Evolutionary conservation across 2,113 vertebrate genomes (phyloP).

Genomic region (Grus americana): DNA sequence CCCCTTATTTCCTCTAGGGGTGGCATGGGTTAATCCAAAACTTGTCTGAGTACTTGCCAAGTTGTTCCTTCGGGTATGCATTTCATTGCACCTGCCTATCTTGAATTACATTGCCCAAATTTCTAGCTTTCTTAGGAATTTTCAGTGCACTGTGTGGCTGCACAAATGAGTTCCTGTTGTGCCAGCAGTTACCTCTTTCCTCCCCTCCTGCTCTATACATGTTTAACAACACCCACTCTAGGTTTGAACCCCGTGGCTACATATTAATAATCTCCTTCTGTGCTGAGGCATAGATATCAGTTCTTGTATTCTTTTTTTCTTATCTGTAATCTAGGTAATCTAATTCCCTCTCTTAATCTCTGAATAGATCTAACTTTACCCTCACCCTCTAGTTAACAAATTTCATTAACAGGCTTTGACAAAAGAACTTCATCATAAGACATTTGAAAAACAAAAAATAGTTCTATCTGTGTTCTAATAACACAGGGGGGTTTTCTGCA

Average conservation of each 20-base stretch:
- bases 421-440: background rate
- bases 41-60: background rate
- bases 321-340: background rate
- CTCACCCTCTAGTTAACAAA: background rate
- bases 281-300: background rate
- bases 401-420: background rate
- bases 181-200: background rate
- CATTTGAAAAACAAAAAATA: background rate
- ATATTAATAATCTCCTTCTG: background rate
- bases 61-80: background rate
- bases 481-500: rapidly evolving
- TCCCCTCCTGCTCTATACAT: background rate
- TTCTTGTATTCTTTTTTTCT: background rate
- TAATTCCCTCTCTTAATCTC: background rate
- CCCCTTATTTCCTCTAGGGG: background rate
- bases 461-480: background rate
- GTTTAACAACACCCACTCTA: background rate
- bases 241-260: background rate
- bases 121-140: background rate
- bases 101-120: background rate
- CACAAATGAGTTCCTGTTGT: background rate
- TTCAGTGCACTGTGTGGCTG: background rate
- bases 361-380: background rate
- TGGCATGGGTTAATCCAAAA: background rate
- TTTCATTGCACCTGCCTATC: background rate